phyloP scores from a whole-genome alignment of 2,888 invertebrate species.

The Andrena camellia region DNA sequence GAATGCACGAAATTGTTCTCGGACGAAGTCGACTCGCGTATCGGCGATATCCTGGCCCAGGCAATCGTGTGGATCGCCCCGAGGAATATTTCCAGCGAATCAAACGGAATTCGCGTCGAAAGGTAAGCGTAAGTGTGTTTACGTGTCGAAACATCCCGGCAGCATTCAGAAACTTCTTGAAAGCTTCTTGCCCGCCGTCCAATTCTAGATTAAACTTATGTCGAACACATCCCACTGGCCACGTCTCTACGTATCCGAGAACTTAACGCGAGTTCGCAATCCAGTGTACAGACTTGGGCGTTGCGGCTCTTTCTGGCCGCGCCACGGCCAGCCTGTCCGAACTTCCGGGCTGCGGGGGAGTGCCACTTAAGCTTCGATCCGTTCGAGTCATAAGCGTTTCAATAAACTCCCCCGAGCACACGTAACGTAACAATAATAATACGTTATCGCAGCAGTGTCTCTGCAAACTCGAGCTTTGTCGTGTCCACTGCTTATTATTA shows the following conservation, averaged over 20 bases:
- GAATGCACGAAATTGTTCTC: slow-evolving; percentile 20
- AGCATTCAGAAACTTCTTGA: slow-evolving; percentile 57
- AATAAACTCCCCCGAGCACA: slow-evolving; percentile 13
- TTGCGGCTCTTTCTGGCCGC: slow-evolving; percentile 62
- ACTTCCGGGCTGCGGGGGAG: slow-evolving; percentile 43
- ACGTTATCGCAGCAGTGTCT: not conserved
- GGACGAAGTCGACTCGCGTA: not conserved
- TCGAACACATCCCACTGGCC: slow-evolving; percentile 54
- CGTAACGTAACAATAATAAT: not conserved
- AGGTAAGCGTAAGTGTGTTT: slow-evolving; percentile 55
- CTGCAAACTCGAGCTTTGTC: not conserved
- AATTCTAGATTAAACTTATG: slow-evolving; percentile 64
- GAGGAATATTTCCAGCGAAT: slow-evolving; percentile 41
- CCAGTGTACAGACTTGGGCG: slow-evolving; percentile 50
- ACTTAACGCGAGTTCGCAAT: slow-evolving; percentile 55
- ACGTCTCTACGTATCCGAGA: slow-evolving; percentile 55
- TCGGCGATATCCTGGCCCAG: slow-evolving; percentile 7
- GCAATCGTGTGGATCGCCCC: slow-evolving; percentile 22
- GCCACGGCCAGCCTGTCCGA: slow-evolving; percentile 62
- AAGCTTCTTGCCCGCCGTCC: slow-evolving; percentile 61
- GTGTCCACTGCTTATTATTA: too few species aligned
- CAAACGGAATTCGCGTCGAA: slow-evolving; percentile 37
- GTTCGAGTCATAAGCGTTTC: slow-evolving; percentile 27
- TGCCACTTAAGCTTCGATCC: slow-evolving; percentile 38
- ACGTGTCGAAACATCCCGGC: slow-evolving; percentile 49